Evolutionary conservation across 2,888 invertebrate genomes (phyloP), one percentile per base, ranked within the genome.

Genomic region (Dryobota labecula): DNA sequence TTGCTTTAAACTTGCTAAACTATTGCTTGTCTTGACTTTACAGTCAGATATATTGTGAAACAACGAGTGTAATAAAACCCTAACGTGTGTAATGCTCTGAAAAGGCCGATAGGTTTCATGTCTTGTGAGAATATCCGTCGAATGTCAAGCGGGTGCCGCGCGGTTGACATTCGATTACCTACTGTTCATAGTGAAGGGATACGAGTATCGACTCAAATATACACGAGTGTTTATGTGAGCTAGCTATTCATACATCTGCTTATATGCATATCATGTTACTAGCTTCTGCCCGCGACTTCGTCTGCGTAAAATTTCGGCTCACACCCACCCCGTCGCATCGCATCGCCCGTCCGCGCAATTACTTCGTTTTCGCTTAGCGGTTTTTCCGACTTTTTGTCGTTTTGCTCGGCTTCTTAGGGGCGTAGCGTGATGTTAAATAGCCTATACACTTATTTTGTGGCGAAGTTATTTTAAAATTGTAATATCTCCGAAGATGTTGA

Each of bases 91-190:
- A 82, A 83, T 82, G 60, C 62, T 68, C 60, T 72, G 70, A 30
- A 63, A 76, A 71, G 71, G 71, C 60, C 70, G 75, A 80, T 73
- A 77, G 70, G 54, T 78, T 83, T 80, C 85, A 73, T 54, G 83
- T 82, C 83, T 65, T 61, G 62, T 58, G 68, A 82, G 81, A 80
- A 83, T 78, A 76, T 82, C 76, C 68, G 67, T 81, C 66, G 61
- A 66, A 57, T 73, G 81, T 78, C 72, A 81, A 76, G 66, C 72
- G 72, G 49, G 33, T 57, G 49, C 49, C 64, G 57, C 58, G 64
- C 57, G 75, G 71, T 60, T 81, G 85, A 81, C 85, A 84, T 78
- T 81, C 85, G 78, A 84, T 85, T 85, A 84, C 81, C 71, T 73
- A 66, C 56, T 75, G 74, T 66, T 82, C 72, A 75, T 62, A 63